Evolutionary conservation across 2,888 invertebrate species (phyloP).

Genomic region (Platycnemis pennipes): DNA sequence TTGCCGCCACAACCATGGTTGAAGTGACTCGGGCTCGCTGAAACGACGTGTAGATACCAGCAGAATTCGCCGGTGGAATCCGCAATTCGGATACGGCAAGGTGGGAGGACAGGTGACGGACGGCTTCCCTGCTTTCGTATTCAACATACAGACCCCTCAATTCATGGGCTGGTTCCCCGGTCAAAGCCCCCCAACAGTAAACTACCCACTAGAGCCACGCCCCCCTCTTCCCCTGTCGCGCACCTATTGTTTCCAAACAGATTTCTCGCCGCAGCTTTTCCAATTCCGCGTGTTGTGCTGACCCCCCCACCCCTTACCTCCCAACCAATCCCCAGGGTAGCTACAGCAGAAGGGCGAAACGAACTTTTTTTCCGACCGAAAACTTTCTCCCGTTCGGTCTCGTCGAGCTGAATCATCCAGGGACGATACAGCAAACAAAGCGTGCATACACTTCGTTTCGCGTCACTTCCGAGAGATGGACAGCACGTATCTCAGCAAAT

Average conservation of each 20-base stretch:
- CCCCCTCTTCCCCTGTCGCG: background rate
- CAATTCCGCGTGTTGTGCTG: background rate
- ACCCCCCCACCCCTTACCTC: background rate
- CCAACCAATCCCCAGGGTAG: background rate
- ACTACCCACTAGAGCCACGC: background rate
- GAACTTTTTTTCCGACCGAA: background rate
- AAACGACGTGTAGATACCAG: background rate
- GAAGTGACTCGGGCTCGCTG: too few species aligned
- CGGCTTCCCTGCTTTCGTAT: background rate
- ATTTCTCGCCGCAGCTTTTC: background rate
- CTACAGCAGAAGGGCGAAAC: background rate
- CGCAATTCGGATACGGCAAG: background rate
- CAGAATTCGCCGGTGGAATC: background rate
- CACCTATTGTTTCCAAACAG: conserved; percentile 17
- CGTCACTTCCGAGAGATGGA: background rate
- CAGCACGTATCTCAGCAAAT: background rate
- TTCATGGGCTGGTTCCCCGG: background rate
- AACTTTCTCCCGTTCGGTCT: conserved; percentile 16
- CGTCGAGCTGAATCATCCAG: background rate
- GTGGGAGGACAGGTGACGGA: background rate
- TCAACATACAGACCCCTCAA: background rate
- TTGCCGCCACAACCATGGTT: background rate
- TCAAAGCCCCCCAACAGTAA: background rate
- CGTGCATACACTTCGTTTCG: background rate
- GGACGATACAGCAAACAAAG: background rate